These are phyloP conservation scores for Melanostoma mellinum DNA, from an alignment of 2,888 invertebrate species.

Conservation along the genomic window DNA sequence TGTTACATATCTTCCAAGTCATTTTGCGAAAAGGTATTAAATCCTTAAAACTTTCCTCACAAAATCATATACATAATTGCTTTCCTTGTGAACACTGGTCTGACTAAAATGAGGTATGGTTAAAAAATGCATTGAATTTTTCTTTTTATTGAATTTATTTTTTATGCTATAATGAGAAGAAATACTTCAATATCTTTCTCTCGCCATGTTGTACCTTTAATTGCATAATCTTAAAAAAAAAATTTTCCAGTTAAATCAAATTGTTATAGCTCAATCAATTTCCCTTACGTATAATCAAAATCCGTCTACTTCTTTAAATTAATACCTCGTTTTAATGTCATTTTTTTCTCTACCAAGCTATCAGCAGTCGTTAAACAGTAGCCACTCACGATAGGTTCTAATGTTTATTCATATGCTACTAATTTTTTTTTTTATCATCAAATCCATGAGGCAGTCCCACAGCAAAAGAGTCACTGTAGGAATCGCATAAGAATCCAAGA, in stretches of 20 bases:
- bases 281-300: not conserved
- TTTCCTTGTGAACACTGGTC: too few species aligned
- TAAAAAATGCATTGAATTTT: too few species aligned
- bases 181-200: too few species aligned
- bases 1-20: too few species aligned
- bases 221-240: not conserved
- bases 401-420: slow-evolving; percentile 57
- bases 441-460: slow-evolving; percentile 28
- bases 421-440: slow-evolving; percentile 6
- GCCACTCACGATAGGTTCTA: slow-evolving; percentile 11
- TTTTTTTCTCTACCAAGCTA: slow-evolving; percentile 39
- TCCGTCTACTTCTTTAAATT: slow-evolving; percentile 36
- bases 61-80: too few species aligned
- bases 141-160: too few species aligned
- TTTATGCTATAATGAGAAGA: too few species aligned
- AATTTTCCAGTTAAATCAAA: not conserved
- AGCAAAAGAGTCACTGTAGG: not conserved
- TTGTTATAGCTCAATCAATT: not conserved
- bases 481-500: slow-evolving; percentile 24
- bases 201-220: too few species aligned
- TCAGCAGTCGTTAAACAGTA: slow-evolving; percentile 55
- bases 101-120: too few species aligned
- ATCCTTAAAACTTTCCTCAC: too few species aligned
- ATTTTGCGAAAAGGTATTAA: too few species aligned
- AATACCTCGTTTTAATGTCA: slow-evolving; percentile 46